Evolutionary conservation across 2,113 vertebrate genomes (phyloP), one percentile per base, ranked within the genome.

Genomic region (Glaucomys volans): DNA sequence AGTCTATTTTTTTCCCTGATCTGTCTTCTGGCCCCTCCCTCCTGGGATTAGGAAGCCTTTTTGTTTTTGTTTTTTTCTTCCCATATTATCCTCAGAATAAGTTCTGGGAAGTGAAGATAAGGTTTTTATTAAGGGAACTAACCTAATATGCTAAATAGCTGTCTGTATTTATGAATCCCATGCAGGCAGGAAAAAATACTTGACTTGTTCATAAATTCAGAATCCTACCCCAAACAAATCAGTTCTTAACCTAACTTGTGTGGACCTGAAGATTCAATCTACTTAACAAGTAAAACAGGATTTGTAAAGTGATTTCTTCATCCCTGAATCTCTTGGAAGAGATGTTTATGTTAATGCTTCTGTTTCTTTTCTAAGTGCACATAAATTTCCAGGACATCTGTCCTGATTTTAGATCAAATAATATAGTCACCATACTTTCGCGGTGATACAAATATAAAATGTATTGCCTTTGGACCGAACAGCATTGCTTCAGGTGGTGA

Each of bases 331-430:
- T 40, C 17, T 20, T 57, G 18, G 37, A 75, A 47, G 59, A 75
- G 3, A 72, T 92, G 72, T 86, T 52, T 59, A 24, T 59, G 24
- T 59, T 59, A 95, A 5, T 35, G 26, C 28, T 81, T 87, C 87
- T 42, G 4, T 66, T 95, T 85, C 35, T 92, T 88, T 54, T 30
- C 47, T 80, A 50, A 82, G n/a, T 74, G 16, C 4, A n/a, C 50
- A 11, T 74, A 35, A 94, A 62, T 92, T 87, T 52, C 20, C 8
- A 32, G 42, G 79, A 66, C 2, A 71, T 76, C 57, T 88, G 40
- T 52, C 18, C 64, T n/a, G 28, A 62, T 86, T 93, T 97, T 88
- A 92, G 74, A 93, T 88, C 75, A 90, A 71, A 92, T 11, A 82
- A 5, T 50, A 44, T 2, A 87, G 32, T 80, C 50, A 74, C 12